Percentiles rank a stretch among this genome's conserved stretches.
Evolutionary conservation across 2,888 invertebrate genomes (phyloP).

Genomic region (Diabrotica balteata): DNA sequence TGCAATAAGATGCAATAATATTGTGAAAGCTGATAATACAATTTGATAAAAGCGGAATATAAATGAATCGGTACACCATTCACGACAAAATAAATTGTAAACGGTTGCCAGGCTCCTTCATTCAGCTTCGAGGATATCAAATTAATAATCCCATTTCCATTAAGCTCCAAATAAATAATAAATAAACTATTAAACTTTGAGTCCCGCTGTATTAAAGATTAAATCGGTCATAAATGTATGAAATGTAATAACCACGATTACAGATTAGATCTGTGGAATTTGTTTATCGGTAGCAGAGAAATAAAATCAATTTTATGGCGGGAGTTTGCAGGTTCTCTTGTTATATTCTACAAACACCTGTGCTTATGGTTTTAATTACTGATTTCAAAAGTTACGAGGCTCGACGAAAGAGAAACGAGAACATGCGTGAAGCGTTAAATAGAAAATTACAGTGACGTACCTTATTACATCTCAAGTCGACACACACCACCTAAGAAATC

Average conservation of each 20-base stretch:
- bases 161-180: slow-evolving; percentile 48
- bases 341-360: slow-evolving; percentile 54
- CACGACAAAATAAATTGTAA: slow-evolving; percentile 36
- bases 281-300: slow-evolving; percentile 52
- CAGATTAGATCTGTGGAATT: slow-evolving; percentile 57
- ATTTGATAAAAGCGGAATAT: slow-evolving; percentile 38
- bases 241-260: slow-evolving; percentile 48
- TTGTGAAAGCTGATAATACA: slow-evolving; percentile 36
- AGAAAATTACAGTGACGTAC: slow-evolving; percentile 7
- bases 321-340: slow-evolving; percentile 29
- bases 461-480: no score
- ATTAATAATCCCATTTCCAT: slow-evolving; percentile 37
- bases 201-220: slow-evolving; percentile 56
- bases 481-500: no score
- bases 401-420: slow-evolving; percentile 29
- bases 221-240: slow-evolving; percentile 55
- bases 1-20: slow-evolving; percentile 36
- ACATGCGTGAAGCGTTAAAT: slow-evolving; percentile 26
- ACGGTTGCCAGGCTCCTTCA: slow-evolving; percentile 20
- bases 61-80: slow-evolving; percentile 33
- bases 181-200: slow-evolving; percentile 56
- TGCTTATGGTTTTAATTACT: slow-evolving; percentile 56
- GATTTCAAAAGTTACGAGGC: slow-evolving; percentile 49
- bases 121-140: slow-evolving; percentile 26
- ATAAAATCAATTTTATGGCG: slow-evolving; percentile 57